Evolutionary conservation across 2,888 invertebrate species (phyloP), one percentile per base, ranked within the genome.

Genomic region (Steinernema scapterisci): DNA sequence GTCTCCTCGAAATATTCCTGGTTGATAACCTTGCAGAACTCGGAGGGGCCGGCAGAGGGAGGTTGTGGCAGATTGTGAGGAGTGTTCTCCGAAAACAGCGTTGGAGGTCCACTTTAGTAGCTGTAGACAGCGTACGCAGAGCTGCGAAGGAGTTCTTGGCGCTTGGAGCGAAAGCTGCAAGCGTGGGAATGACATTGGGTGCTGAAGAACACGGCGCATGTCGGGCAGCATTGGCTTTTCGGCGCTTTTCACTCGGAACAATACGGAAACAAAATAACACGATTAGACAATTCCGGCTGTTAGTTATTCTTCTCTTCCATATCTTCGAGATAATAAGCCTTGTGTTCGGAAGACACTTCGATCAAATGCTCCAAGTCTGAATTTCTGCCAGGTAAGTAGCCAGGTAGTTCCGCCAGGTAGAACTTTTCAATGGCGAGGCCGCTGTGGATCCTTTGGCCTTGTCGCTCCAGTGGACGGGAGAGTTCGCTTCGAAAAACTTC

Each of bases 21-120:
- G 11, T 80, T 80, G 19, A 80, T 70, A 9, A 80, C 76, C 52
- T 73, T 81, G 70, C 80, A 80, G 52, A 11, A 3, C 5, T 38
- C 38, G 38, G n/a, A n/a, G n/a, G n/a, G n/a, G n/a, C n/a, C n/a
- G n/a, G n/a, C n/a, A n/a, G n/a, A n/a, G n/a, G n/a, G n/a, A n/a
- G n/a, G n/a, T n/a, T n/a, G n/a, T n/a, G n/a, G n/a, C n/a, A n/a
- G n/a, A n/a, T n/a, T n/a, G n/a, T n/a, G n/a, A n/a, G n/a, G n/a
- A n/a, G n/a, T n/a, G n/a, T n/a, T n/a, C n/a, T n/a, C n/a, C n/a
- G n/a, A n/a, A n/a, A n/a, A n/a, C n/a, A n/a, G n/a, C n/a, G n/a
- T n/a, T n/a, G n/a, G n/a, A n/a, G n/a, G n/a, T n/a, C n/a, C n/a
- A n/a, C n/a, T n/a, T n/a, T n/a, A n/a, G n/a, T n/a, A n/a, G n/a